Evolutionary conservation across 2,888 invertebrate species (phyloP).

Genomic region (Melieria picta): DNA sequence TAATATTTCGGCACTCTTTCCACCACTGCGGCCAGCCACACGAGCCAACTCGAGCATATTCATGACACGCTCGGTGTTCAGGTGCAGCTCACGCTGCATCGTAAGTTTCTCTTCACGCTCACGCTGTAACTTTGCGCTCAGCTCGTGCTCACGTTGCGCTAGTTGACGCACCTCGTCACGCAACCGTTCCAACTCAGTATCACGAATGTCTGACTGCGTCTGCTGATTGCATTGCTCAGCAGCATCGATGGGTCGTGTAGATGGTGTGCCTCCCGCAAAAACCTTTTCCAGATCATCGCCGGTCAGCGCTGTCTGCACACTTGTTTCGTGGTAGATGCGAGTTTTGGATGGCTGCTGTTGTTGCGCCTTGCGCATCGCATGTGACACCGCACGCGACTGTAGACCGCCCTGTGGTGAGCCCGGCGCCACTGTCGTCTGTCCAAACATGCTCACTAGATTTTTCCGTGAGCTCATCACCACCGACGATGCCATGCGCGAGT

Average conservation of each 20-base stretch:
- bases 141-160: conserved; percentile 72
- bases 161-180: conserved; percentile 71
- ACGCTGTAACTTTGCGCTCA: conserved; percentile 72
- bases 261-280: conserved; percentile 70
- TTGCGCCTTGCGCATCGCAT: conserved; percentile 48
- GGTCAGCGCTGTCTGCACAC: conserved; percentile 80
- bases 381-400: conserved; percentile 23
- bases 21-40: conserved; percentile 50
- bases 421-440: conserved; percentile 44
- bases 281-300: conserved; percentile 78
- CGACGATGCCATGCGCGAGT: conserved; percentile 65
- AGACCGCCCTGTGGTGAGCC: conserved; percentile 39
- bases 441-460: conserved; percentile 46
- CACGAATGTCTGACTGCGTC: conserved; percentile 74
- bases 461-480: conserved; percentile 56
- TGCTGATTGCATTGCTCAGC: conserved; percentile 69
- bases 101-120: conserved; percentile 80
- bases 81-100: conserved; percentile 77
- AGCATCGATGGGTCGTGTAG: conserved; percentile 61
- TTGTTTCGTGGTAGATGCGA: conserved; percentile 83
- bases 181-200: conserved; percentile 72
- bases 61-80: conserved; percentile 78
- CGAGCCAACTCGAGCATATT: conserved; percentile 69
- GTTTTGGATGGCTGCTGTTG: conserved; percentile 67
- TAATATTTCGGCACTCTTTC: conserved; percentile 5